Evolutionary conservation across 2,113 vertebrate species (phyloP).

Genomic region (Ivindomyrus marchei): DNA sequence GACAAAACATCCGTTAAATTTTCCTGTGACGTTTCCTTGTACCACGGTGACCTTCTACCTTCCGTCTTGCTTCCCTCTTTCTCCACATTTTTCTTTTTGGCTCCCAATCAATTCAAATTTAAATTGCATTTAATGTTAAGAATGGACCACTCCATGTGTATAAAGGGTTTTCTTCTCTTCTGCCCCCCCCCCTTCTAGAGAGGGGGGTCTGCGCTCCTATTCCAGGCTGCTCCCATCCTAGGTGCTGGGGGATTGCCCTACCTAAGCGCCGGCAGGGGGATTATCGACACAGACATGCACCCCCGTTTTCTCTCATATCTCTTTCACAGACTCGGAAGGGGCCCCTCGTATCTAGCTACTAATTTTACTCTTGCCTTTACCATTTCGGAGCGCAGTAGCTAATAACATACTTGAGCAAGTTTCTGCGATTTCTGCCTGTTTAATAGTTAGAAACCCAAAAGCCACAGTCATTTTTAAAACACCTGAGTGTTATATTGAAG

Average conservation of each 20-base stretch:
- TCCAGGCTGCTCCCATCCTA: neutral
- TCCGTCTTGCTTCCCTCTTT: neutral
- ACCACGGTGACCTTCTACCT: neutral
- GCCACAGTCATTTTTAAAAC: neutral
- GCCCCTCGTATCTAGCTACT: neutral
- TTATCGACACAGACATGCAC: conserved; percentile 60
- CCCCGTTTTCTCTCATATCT: conserved; percentile 41
- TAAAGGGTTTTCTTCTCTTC: neutral
- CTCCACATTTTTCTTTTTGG: neutral
- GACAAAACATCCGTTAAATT: neutral
- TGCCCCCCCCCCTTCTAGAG: conserved; percentile 30
- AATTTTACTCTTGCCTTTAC: neutral
- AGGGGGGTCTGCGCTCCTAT: neutral
- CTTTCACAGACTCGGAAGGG: neutral
- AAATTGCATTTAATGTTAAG: neutral
- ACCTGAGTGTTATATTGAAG: neutral
- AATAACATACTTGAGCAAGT: neutral
- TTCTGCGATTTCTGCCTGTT: neutral
- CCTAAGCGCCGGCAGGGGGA: conserved; percentile 58
- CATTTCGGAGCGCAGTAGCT: neutral
- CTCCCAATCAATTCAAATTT: conserved; percentile 8
- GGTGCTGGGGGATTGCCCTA: conserved; percentile 53
- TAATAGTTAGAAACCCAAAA: neutral
- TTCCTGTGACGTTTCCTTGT: neutral
- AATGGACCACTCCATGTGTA: neutral